These are phyloP conservation scores for Parthenolecanium corni DNA, from an alignment of 2,888 invertebrate species.

Conservation along the genomic window DNA sequence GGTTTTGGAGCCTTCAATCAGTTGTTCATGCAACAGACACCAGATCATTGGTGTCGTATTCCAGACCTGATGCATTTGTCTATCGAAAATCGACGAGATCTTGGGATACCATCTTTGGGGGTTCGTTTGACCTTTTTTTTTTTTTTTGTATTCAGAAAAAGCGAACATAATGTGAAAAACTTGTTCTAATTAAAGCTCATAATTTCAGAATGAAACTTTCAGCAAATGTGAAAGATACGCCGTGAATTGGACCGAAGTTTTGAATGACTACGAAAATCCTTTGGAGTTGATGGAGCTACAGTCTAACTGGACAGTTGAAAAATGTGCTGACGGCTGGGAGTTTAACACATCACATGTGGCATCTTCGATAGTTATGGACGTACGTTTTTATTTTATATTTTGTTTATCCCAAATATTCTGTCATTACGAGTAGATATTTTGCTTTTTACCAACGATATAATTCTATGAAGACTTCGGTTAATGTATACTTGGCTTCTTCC, in stretches of 20 bases:
- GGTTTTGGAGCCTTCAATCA: slow-evolving; percentile 89
- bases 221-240: slow-evolving; percentile 57
- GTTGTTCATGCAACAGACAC: slow-evolving; percentile 79
- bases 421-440: no score
- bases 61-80: slow-evolving; percentile 53
- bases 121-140: slow-evolving; percentile 6
- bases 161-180: background rate
- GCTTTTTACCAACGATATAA: no score
- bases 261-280: slow-evolving; percentile 37
- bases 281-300: slow-evolving; percentile 37
- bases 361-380: slow-evolving; percentile 76
- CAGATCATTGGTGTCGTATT: slow-evolving; percentile 71
- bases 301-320: slow-evolving; percentile 49
- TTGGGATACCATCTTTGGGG: slow-evolving; percentile 13
- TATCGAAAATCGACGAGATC: slow-evolving; percentile 45
- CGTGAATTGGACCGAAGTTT: slow-evolving; percentile 54
- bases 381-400: slow-evolving; percentile 37
- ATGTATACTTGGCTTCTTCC: no score
- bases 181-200: background rate
- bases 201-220: slow-evolving; percentile 2
- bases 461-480: background rate
- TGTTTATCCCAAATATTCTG: no score
- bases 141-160: background rate
- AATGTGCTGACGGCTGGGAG: slow-evolving; percentile 67
- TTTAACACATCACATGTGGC: slow-evolving; percentile 56